Evolutionary conservation across 2,113 vertebrate genomes (phyloP).

Genomic region (Triplophysa tibetana): DNA sequence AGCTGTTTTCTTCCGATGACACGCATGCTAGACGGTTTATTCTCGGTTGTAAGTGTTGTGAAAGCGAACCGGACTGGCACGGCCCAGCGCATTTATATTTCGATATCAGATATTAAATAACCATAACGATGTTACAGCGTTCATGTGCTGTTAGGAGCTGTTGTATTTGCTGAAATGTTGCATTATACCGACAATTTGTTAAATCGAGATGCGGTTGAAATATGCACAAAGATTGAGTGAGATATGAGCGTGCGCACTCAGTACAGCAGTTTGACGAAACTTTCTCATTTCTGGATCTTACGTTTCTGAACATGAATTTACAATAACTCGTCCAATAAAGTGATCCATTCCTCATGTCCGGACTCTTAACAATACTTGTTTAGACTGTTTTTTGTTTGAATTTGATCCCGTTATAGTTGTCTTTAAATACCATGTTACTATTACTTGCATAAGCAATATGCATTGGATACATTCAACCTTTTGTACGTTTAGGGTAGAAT

Average conservation of each 20-base stretch:
- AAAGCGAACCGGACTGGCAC: conserved; percentile 3
- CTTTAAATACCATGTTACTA: too few species aligned
- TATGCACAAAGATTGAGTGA: conserved; percentile 8
- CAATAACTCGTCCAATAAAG: neutral
- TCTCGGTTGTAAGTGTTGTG: neutral
- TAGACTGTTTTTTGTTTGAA: neutral
- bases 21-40: neutral
- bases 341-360: too few species aligned
- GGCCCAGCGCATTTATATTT: conserved; percentile 7
- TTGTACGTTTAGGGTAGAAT: too few species aligned
- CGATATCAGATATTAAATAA: neutral
- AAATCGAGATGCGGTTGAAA: neutral
- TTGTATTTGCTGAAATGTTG: neutral
- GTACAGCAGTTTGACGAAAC: neutral
- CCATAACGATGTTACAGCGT: neutral
- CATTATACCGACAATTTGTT: neutral
- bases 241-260: neutral
- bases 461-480: too few species aligned
- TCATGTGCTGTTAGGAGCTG: neutral
- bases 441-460: too few species aligned
- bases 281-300: neutral
- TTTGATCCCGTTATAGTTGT: neutral
- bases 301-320: neutral
- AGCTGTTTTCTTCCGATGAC: neutral
- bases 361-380: neutral